Conservation (phyloP, 1,140 invertebrate species). For the Brachionus angularis region DNA sequence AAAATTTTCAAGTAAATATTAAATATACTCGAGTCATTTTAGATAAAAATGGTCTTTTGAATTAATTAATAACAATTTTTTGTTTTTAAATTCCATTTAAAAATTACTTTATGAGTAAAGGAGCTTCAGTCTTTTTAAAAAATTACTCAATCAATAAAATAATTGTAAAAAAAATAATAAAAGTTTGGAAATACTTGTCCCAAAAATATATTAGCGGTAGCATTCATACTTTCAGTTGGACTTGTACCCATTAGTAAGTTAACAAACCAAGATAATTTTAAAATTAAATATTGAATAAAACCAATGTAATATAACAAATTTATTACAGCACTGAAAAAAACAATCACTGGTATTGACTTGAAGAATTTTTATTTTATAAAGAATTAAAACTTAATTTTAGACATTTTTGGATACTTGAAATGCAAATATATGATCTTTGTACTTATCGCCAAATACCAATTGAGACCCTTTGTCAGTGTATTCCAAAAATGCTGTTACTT, state of each 20-base stretch:
- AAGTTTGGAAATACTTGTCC: constrained; percentile 45
- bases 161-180: neutral
- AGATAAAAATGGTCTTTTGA: constrained; percentile 29
- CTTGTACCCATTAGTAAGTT: constrained; percentile 33
- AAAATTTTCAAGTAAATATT: neutral
- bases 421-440: neutral
- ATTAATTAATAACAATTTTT: neutral
- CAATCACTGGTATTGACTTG: constrained; percentile 75
- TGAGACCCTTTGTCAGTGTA: constrained; percentile 64
- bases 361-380: constrained; percentile 48
- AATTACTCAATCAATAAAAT: neutral
- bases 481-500: constrained; percentile 68
- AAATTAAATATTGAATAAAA: constrained; percentile 75
- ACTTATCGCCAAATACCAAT: constrained; percentile 60
- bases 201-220: constrained; percentile 57
- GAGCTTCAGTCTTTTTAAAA: constrained; percentile 30
- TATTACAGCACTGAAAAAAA: constrained; percentile 82
- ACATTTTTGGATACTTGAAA: constrained; percentile 22
- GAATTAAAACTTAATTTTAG: constrained; percentile 40
- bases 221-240: constrained; percentile 46
- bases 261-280: constrained; percentile 67
- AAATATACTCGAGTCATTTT: constrained; percentile 38
- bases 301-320: constrained; percentile 82
- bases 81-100: too few relatives aligned
- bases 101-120: constrained; percentile 15